Evolutionary conservation across 2,888 invertebrate genomes (phyloP).

Genomic region (Limnephilus rhombicus): DNA sequence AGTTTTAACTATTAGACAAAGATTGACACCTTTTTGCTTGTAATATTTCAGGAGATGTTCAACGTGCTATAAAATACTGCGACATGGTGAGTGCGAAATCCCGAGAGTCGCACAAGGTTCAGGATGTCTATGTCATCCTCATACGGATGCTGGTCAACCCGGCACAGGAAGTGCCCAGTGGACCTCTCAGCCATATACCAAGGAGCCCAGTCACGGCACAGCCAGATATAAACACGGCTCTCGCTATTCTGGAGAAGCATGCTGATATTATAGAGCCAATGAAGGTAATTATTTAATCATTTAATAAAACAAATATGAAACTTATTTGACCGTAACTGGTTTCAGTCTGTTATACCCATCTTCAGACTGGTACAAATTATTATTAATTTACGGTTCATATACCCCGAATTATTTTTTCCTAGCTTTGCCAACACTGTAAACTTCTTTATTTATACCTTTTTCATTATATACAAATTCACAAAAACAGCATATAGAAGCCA

Average conservation of each 20-base stretch:
- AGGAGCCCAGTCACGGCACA: constrained; percentile 80
- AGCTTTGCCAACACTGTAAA: too few species aligned
- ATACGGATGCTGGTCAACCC: constrained; percentile 77
- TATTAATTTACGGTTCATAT: too few species aligned
- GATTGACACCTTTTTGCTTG: not conserved
- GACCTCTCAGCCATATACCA: constrained; percentile 74
- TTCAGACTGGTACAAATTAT: too few species aligned
- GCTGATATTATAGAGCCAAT: constrained; percentile 91
- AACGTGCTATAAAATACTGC: constrained; percentile 92
- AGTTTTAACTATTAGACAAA: not conserved
- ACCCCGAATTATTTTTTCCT: too few species aligned
- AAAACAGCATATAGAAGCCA: too few species aligned
- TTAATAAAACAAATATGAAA: too few species aligned
- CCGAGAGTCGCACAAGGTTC: constrained; percentile 71
- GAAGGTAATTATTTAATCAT: constrained; percentile 76
- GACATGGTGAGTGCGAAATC: constrained; percentile 80
- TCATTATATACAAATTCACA: too few species aligned
- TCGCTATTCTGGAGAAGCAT: constrained; percentile 89
- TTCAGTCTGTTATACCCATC: too few species aligned
- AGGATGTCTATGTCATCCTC: constrained; percentile 81
- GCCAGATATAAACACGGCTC: constrained; percentile 88
- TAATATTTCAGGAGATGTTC: constrained; percentile 80
- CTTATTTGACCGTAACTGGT: too few species aligned
- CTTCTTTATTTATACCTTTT: too few species aligned
- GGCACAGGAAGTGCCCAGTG: constrained; percentile 69